Evolutionary conservation across 1,140 invertebrate genomes (phyloP).

Genomic region (Ylistrum balloti): DNA sequence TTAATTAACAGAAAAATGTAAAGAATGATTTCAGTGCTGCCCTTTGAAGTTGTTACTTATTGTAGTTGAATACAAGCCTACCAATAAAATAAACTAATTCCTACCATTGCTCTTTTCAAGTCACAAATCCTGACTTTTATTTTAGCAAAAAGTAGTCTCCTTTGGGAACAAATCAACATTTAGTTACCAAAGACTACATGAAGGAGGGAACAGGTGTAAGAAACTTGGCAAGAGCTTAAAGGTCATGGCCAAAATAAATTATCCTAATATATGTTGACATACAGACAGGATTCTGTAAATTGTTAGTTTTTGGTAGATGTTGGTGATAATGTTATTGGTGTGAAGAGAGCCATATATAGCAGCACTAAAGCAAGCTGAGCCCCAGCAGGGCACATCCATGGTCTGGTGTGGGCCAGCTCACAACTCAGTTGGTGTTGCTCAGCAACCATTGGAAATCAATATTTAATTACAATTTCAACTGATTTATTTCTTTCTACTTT

Average conservation of each 20-base stretch:
- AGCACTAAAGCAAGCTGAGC: conserved; percentile 7
- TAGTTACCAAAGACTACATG: background rate
- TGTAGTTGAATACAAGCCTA: background rate
- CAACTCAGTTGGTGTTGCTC: conserved; percentile 36
- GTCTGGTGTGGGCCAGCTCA: background rate
- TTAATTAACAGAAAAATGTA: background rate
- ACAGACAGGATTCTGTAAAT: conserved; percentile 24
- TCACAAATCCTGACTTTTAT: background rate
- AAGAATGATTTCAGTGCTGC: background rate
- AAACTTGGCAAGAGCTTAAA: background rate
- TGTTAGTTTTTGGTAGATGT: conserved; percentile 15
- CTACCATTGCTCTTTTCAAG: background rate
- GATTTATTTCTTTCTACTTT: conserved; percentile 47
- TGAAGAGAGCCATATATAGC: conserved; percentile 9
- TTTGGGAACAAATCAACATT: background rate
- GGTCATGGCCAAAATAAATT: background rate
- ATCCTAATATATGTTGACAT: conserved; percentile 4
- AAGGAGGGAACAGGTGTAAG: background rate
- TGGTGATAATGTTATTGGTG: conserved; percentile 18
- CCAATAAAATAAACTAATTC: background rate
- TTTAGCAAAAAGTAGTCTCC: background rate
- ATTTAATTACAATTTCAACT: conserved; percentile 53
- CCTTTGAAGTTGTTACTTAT: background rate
- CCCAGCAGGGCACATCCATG: background rate
- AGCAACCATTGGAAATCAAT: conserved; percentile 60